These are phyloP conservation scores for Myzus persicae DNA, from an alignment of 1,140 invertebrate genomes.

Conservation along the genomic window DNA sequence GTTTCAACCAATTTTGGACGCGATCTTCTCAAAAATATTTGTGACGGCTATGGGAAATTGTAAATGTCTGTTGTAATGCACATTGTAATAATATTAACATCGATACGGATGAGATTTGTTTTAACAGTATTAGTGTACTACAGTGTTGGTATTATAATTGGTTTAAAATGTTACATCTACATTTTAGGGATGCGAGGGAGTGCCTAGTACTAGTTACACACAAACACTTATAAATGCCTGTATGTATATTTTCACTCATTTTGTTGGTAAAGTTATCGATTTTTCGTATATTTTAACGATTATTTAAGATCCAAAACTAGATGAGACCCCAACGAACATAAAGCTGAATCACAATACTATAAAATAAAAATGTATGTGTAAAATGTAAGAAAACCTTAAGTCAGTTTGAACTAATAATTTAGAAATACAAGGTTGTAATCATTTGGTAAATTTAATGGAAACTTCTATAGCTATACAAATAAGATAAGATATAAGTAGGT, in stretches of 20 bases:
- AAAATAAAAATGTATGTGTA: not conserved
- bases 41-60: not conserved
- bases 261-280: not conserved
- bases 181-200: not conserved
- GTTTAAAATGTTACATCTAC: not conserved
- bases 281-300: not conserved
- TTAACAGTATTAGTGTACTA: not conserved
- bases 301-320: too few relatives aligned
- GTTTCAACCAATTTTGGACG: not conserved
- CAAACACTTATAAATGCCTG: not conserved
- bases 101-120: not conserved
- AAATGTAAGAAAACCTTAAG: not conserved
- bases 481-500: not conserved
- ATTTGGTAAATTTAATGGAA: not conserved
- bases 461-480: not conserved
- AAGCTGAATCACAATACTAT: not conserved
- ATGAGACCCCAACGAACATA: not conserved
- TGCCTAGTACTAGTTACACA: too few relatives aligned
- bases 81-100: not conserved
- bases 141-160: not conserved
- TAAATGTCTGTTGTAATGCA: not conserved
- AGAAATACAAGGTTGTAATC: not conserved
- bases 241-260: not conserved
- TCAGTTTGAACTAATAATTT: not conserved
- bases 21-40: not conserved